Conservation (phyloP, 2,888 invertebrate species). For the Xylota sylvarum region DNA sequence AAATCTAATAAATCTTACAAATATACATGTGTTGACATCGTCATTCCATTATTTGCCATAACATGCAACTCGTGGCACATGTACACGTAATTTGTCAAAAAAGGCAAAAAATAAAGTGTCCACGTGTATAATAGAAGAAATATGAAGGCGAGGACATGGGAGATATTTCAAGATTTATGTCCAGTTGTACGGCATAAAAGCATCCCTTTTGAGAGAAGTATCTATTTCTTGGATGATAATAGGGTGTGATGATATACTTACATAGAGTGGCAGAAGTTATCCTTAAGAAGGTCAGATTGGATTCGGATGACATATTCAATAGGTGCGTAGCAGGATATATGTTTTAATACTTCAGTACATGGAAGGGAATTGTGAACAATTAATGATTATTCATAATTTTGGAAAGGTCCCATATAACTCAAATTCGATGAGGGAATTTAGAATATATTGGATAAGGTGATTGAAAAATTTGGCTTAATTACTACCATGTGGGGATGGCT, state of each 20-base stretch:
- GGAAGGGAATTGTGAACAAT: too few relatives aligned
- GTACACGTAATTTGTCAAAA: slow-evolving; percentile 23
- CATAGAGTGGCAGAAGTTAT: too few relatives aligned
- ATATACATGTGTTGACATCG: slow-evolving; percentile 28
- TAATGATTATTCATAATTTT: too few relatives aligned
- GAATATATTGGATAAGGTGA: too few relatives aligned
- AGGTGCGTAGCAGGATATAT: too few relatives aligned
- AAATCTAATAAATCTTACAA: slow-evolving; percentile 20
- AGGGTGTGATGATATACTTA: not conserved
- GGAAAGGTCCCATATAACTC: too few relatives aligned
- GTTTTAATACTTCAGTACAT: too few relatives aligned
- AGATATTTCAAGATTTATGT: slow-evolving; percentile 34
- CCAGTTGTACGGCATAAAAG: not conserved
- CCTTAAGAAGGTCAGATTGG: not conserved
- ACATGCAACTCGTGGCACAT: slow-evolving; percentile 25
- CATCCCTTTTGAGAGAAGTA: too few relatives aligned
- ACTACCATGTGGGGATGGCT: too few relatives aligned
- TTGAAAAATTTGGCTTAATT: too few relatives aligned
- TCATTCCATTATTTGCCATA: slow-evolving; percentile 25
- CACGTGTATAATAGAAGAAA: not conserved
- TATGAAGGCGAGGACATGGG: not conserved
- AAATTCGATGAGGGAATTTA: too few relatives aligned
- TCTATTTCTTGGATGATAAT: too few relatives aligned
- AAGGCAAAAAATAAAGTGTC: not conserved
- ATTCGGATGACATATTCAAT: not conserved